Evolutionary conservation across 2,797 vertebrate genomes (phyloP), one percentile per base, ranked within the genome.

Genomic region (Lophius americanus): DNA sequence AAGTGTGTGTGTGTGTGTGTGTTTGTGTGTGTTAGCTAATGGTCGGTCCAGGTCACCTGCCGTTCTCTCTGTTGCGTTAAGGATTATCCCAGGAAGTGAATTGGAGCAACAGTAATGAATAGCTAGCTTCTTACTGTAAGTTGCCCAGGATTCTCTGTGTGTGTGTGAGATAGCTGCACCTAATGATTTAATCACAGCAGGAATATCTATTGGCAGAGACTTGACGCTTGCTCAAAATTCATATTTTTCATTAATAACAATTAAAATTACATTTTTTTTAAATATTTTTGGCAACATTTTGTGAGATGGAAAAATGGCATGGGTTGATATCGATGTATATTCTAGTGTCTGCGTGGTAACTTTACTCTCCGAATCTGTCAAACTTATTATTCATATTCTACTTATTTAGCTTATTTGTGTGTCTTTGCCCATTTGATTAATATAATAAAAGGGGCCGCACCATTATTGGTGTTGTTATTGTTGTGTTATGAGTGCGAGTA

Each of bases 61-160:
- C 65, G 87, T 68, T 89, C 86, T 81, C 91, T 84, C 90, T 89
- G 89, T 84, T 85, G 89, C 75, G 84, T 74, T 79, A 92, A 89
- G 93, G 93, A 95, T 94, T 92, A 94, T 94, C 92, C 87, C 91
- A 94, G 94, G 93, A 94, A 94, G 93, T 93, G 91, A 92, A 92
- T 51, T 92, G 92, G 83, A 94, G 93, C 90, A 88, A 87, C 88
- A 90, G 55, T 92, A 93, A 94, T 91, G 79, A 89, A 85, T 83
- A 90, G 90, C 84, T 84, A 82, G 85, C 78, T 86, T 89, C 79
- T 84, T 81, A 85, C 78, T 84, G 58, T 84, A 86, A 73, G 62
- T 44, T 10, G 43, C 43, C 43, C 12, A 11, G 43, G 12, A 11
- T 44, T 1, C 23, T 23, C 23, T 23, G 23, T 23, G 23, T 23